phyloP scores from a whole-genome alignment of 1,140 invertebrate species.

The Plectrocnemia conspersa region DNA sequence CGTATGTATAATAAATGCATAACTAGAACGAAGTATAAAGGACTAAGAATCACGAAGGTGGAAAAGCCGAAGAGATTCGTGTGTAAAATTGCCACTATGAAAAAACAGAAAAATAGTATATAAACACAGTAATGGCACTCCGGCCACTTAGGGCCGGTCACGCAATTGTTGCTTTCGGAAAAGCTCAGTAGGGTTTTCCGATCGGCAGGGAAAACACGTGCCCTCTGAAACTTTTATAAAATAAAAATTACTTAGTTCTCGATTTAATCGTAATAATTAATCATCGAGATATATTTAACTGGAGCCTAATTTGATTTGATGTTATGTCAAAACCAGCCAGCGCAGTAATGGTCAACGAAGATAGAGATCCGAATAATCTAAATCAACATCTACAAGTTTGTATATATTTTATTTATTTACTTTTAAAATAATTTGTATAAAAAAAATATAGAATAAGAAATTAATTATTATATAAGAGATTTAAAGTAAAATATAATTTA shows the following conservation, averaged over 20 bases:
- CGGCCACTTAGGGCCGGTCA: slow-evolving; percentile 1
- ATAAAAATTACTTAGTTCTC: neutral
- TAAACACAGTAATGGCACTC: neutral
- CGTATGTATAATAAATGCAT: too few relatives aligned
- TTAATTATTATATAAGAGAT: too few relatives aligned
- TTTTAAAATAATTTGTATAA: neutral
- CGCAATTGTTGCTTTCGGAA: slow-evolving; percentile 25
- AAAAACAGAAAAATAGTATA: slow-evolving; percentile 4
- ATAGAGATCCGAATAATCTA: slow-evolving; percentile 63
- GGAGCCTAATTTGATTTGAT: too few relatives aligned
- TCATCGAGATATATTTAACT: too few relatives aligned
- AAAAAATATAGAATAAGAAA: too few relatives aligned
- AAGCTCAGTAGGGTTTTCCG: slow-evolving; percentile 19
- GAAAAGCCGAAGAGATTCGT: neutral
- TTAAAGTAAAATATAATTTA: too few relatives aligned
- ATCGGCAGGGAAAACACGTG: slow-evolving; percentile 4
- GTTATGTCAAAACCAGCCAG: slow-evolving; percentile 41
- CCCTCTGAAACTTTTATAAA: neutral
- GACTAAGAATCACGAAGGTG: neutral
- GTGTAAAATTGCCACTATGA: slow-evolving; percentile 12
- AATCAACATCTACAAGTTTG: slow-evolving; percentile 66
- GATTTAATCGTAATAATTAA: slow-evolving; percentile 1
- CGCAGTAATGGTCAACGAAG: slow-evolving; percentile 53
- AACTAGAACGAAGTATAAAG: neutral
- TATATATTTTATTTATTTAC: slow-evolving; percentile 1